These are phyloP conservation scores for Macrobrachium rosenbergii DNA, from an alignment of 1,140 invertebrate genomes.

Conservation along the genomic window DNA sequence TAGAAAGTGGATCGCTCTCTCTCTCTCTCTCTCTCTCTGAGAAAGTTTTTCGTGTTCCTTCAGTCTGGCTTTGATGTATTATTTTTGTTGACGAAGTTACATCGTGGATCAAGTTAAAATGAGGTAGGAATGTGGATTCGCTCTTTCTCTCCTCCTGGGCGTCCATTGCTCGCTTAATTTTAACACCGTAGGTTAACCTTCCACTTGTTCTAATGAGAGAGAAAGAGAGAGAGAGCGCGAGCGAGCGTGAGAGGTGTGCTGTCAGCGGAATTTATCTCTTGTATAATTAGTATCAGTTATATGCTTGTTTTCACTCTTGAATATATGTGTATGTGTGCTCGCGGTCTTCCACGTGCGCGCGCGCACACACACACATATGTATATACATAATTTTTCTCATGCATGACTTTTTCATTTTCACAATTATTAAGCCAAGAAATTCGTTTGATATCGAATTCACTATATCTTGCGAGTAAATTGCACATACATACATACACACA, in stretches of 20 bases:
- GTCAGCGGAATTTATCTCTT: too few relatives aligned
- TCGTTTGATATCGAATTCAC: too few relatives aligned
- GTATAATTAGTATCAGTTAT: too few relatives aligned
- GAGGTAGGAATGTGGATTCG: conserved; percentile 53
- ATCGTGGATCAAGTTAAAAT: conserved; percentile 54
- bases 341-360: too few relatives aligned
- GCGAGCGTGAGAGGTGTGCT: not conserved
- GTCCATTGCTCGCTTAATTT: conserved; percentile 10
- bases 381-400: too few relatives aligned
- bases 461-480: too few relatives aligned
- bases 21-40: conserved; percentile 46
- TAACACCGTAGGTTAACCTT: conserved; percentile 1
- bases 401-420: too few relatives aligned
- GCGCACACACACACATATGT: too few relatives aligned
- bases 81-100: conserved; percentile 50
- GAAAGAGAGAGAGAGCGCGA: not conserved
- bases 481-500: conserved; percentile 12
- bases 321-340: not conserved
- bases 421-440: too few relatives aligned
- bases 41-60: not conserved
- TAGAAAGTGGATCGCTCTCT: conserved; percentile 16
- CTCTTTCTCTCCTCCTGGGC: not conserved
- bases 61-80: conserved; percentile 21
- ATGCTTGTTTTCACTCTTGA: too few relatives aligned
- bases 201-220: conserved; percentile 1